phyloP scores from a whole-genome alignment of 1,140 invertebrate species.

The Platyscapa corneri region DNA sequence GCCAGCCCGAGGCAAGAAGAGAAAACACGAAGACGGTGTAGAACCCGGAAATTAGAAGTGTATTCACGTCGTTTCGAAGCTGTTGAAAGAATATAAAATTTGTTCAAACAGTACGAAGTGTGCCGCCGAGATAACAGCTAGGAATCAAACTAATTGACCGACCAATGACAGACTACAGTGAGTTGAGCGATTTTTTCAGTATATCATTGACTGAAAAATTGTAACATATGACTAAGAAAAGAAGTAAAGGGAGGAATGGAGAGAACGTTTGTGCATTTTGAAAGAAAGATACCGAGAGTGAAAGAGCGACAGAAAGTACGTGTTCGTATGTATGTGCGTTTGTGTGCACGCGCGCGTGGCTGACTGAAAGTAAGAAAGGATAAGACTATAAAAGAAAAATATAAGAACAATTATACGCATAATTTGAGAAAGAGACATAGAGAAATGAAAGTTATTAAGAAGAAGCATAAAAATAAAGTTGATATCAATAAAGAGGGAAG shows the following conservation, averaged over 20 bases:
- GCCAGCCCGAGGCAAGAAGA: slow-evolving; percentile 80
- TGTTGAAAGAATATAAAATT: slow-evolving; percentile 73
- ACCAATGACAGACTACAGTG: slow-evolving; percentile 73
- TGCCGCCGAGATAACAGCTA: slow-evolving; percentile 71
- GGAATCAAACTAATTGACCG: slow-evolving; percentile 74
- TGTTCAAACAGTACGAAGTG: slow-evolving; percentile 71
- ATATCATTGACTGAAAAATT: slow-evolving; percentile 67
- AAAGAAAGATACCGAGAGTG: slow-evolving; percentile 31
- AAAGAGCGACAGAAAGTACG: slow-evolving; percentile 34
- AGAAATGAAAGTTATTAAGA: slow-evolving; percentile 39
- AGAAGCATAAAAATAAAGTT: slow-evolving; percentile 58
- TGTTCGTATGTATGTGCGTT: neutral
- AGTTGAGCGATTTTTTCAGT: slow-evolving; percentile 70
- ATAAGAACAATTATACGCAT: slow-evolving; percentile 21
- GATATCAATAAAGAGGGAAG: slow-evolving; percentile 45
- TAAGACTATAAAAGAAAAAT: slow-evolving; percentile 54
- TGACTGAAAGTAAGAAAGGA: slow-evolving; percentile 49
- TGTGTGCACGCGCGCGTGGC: neutral
- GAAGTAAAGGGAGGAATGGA: slow-evolving; percentile 46
- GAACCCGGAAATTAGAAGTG: slow-evolving; percentile 70
- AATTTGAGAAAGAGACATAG: slow-evolving; percentile 26
- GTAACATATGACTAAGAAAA: slow-evolving; percentile 57
- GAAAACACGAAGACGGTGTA: slow-evolving; percentile 80
- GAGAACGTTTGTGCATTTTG: slow-evolving; percentile 29
- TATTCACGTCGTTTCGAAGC: slow-evolving; percentile 61